Evolutionary conservation across 2,113 vertebrate species (phyloP).

Genomic region (Alexandromys fortis): DNA sequence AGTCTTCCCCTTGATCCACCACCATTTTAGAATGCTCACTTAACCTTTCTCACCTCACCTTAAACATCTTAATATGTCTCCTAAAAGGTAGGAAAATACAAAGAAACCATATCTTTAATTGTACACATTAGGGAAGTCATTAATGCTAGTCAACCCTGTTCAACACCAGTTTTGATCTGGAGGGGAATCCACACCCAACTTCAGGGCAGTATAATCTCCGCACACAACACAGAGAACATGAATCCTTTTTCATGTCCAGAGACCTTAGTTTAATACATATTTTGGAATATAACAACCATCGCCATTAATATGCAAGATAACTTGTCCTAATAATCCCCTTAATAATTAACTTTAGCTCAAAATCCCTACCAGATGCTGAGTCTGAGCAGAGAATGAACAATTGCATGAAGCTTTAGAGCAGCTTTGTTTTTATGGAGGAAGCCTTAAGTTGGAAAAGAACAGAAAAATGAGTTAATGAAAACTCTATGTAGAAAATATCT

Average conservation of each 20-base stretch:
- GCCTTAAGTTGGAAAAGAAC: not conserved
- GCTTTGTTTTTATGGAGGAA: constrained; percentile 25
- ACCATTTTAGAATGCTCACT: not conserved
- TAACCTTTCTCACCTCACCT: not conserved
- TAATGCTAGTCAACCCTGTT: not conserved
- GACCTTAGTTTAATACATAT: constrained; percentile 41
- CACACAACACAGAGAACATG: not conserved
- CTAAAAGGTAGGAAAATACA: not conserved
- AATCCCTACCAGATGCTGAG: constrained; percentile 32
- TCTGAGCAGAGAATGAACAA: constrained; percentile 46
- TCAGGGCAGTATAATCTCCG: not conserved
- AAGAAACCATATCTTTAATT: not conserved
- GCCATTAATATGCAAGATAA: constrained; percentile 51
- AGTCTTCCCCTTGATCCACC: not conserved
- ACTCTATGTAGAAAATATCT: not conserved
- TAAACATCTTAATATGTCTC: not conserved
- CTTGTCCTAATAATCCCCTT: constrained; percentile 53
- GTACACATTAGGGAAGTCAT: not conserved
- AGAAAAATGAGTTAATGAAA: not conserved
- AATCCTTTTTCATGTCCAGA: not conserved
- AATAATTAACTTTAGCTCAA: constrained; percentile 51
- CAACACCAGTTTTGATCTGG: constrained; percentile 34
- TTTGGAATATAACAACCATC: not conserved
- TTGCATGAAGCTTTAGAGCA: constrained; percentile 12
- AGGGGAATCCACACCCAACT: not conserved